Evolutionary conservation across 2,888 invertebrate genomes (phyloP).

Genomic region (Chironomus riparius): DNA sequence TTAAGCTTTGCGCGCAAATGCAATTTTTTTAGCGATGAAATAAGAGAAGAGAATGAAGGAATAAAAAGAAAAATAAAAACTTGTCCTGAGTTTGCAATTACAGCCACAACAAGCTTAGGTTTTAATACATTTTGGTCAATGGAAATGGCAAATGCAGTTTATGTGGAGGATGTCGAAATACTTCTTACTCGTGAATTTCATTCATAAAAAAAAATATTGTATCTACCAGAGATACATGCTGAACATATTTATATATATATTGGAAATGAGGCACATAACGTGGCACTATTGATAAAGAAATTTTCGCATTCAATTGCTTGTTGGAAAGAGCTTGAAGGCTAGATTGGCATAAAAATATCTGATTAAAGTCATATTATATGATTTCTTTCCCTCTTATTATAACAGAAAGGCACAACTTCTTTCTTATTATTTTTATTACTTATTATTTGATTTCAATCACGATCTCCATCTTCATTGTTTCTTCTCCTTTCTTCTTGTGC

Average conservation of each 20-base stretch:
- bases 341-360: background rate
- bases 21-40: background rate
- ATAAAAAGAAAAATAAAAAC: background rate
- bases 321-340: background rate
- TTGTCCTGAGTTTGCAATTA: background rate
- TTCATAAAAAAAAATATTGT: constrained; percentile 6
- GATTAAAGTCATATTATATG: background rate
- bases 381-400: background rate
- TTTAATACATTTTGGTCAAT: constrained; percentile 13
- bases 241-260: no score
- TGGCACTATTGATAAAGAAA: background rate
- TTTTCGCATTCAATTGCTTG: background rate
- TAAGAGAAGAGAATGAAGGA: background rate
- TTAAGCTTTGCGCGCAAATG: background rate
- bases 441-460: constrained; percentile 6
- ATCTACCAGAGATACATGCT: no score
- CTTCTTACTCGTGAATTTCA: background rate
- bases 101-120: background rate
- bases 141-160: constrained; percentile 3
- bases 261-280: no score
- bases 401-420: background rate
- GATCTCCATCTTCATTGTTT: constrained; percentile 17
- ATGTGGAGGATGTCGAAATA: constrained; percentile 10
- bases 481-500: background rate
- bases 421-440: no score